Percentiles rank a stretch among this genome's conserved stretches.
These are phyloP conservation scores for Mnemiopsis leidyi DNA, from an alignment of 37 sponge, comb jelly and placozoan genomes.

Conservation along the genomic window DNA sequence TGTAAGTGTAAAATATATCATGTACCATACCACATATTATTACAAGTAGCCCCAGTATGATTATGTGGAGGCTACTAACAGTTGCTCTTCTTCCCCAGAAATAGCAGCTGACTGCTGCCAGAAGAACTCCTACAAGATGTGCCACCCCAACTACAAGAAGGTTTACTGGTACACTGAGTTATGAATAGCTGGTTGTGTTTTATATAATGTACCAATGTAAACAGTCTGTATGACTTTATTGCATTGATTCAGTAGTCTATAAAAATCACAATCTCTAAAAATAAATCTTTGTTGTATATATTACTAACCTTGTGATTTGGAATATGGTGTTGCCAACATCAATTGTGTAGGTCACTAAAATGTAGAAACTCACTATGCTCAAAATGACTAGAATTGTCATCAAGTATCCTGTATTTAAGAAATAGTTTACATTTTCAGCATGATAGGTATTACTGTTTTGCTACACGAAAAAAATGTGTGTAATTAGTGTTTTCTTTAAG, in stretches of 20 bases:
- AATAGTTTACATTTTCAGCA: too few relatives aligned
- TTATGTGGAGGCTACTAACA: background rate
- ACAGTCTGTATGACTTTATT: too few relatives aligned
- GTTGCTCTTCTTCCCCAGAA: background rate
- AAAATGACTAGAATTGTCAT: background rate
- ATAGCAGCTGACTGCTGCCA: conserved; percentile 3
- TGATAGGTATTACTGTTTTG: too few relatives aligned
- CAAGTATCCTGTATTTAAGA: background rate
- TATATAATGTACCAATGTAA: too few relatives aligned
- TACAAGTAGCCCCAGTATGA: background rate
- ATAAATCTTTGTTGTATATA: too few relatives aligned
- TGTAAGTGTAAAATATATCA: too few relatives aligned
- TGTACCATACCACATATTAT: background rate
- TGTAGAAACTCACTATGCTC: conserved; percentile 44
- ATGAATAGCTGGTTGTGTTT: too few relatives aligned
- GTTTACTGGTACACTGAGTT: background rate
- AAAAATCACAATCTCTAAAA: too few relatives aligned
- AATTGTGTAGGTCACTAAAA: background rate
- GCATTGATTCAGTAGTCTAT: too few relatives aligned
- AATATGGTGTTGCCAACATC: background rate
- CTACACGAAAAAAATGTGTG: too few relatives aligned
- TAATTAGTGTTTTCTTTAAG: too few relatives aligned
- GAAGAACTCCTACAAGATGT: background rate
- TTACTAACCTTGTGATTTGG: background rate
- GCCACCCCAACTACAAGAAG: background rate